Evolutionary conservation across 2,888 invertebrate genomes (phyloP).

Genomic region (Arenicola marina): DNA sequence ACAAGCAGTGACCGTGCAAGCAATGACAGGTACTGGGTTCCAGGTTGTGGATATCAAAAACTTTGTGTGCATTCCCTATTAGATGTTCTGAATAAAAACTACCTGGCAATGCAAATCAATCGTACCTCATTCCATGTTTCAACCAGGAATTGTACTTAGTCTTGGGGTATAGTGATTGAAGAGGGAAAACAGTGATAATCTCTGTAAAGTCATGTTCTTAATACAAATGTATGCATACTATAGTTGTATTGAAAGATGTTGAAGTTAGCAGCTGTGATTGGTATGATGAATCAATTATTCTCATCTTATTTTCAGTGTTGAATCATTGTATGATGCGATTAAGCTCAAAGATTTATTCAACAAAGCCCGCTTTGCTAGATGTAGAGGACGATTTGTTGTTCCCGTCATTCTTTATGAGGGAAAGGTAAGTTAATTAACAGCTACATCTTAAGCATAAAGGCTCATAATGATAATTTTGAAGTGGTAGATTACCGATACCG

Average conservation of each 20-base stretch:
- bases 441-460: neutral
- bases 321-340: conserved; percentile 45
- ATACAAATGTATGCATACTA: neutral
- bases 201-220: neutral
- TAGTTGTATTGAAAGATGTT: neutral
- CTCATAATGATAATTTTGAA: neutral
- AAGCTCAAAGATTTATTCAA: conserved; percentile 69
- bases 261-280: neutral
- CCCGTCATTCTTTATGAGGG: conserved; percentile 78
- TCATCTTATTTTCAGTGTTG: conserved; percentile 30
- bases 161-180: too few relatives aligned
- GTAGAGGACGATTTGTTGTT: conserved; percentile 76
- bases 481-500: too few relatives aligned
- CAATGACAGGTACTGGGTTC: conserved; percentile 9
- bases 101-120: neutral
- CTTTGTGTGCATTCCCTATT: neutral
- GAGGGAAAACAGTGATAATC: neutral
- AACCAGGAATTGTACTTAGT: too few relatives aligned
- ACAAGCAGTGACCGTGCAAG: neutral
- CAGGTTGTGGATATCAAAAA: neutral
- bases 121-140: too few relatives aligned
- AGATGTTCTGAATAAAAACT: neutral
- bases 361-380: conserved; percentile 74
- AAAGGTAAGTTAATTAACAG: conserved; percentile 62
- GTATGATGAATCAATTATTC: neutral